Evolutionary conservation across 2,888 invertebrate species (phyloP).

Genomic region (Tetragonula carbonaria): DNA sequence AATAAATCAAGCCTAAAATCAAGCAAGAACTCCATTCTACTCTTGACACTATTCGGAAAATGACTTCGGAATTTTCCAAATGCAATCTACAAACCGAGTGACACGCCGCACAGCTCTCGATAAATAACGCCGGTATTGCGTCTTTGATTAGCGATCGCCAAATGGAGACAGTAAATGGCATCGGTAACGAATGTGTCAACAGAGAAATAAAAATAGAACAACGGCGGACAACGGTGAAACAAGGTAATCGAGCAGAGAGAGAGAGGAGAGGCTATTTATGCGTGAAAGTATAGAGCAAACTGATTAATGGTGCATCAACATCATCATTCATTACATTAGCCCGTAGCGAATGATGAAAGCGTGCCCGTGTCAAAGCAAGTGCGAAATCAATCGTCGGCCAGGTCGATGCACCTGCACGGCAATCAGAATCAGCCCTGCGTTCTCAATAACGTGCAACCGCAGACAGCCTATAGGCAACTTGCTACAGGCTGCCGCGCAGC

Average conservation of each 20-base stretch:
- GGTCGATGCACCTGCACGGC: constrained; percentile 60
- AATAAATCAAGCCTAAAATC: too few relatives aligned
- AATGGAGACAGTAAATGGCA: too few relatives aligned
- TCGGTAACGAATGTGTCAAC: too few relatives aligned
- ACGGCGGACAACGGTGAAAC: neutral
- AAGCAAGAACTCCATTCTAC: too few relatives aligned
- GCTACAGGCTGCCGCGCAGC: too few relatives aligned
- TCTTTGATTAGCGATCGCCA: too few relatives aligned
- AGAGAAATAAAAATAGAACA: constrained; percentile 4
- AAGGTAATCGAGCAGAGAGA: constrained; percentile 17
- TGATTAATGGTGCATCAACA: constrained; percentile 66
- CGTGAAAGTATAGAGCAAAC: constrained; percentile 40
- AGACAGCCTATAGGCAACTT: neutral
- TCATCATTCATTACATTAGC: constrained; percentile 72
- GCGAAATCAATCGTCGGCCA: constrained; percentile 70
- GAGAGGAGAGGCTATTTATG: constrained; percentile 12
- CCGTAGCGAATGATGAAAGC: constrained; percentile 63
- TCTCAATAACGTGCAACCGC: constrained; percentile 45
- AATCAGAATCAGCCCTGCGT: constrained; percentile 52
- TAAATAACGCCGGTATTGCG: too few relatives aligned
- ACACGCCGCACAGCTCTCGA: too few relatives aligned
- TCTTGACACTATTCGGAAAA: too few relatives aligned
- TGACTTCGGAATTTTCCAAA: too few relatives aligned
- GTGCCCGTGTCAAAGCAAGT: constrained; percentile 67
- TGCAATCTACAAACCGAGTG: too few relatives aligned